Evolutionary conservation across 1,140 invertebrate genomes (phyloP).

Genomic region (Sitodiplosis mosellana): DNA sequence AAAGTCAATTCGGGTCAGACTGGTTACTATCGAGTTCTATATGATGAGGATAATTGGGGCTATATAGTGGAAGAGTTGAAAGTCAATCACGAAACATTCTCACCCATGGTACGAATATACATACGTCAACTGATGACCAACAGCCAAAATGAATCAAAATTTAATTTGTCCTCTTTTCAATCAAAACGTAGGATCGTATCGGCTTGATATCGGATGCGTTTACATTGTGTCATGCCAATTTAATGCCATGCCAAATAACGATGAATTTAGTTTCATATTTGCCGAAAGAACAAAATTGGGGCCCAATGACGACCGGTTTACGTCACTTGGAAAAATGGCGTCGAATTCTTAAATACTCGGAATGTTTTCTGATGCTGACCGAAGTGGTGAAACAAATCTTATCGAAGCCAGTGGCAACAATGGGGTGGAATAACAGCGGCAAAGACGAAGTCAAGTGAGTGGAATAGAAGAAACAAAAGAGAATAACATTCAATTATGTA

Average conservation of each 20-base stretch:
- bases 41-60: slow-evolving; percentile 60
- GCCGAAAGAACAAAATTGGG: slow-evolving; percentile 48
- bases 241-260: slow-evolving; percentile 44
- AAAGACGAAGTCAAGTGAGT: slow-evolving; percentile 42
- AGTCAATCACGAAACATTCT: slow-evolving; percentile 45
- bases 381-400: slow-evolving; percentile 41
- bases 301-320: slow-evolving; percentile 51
- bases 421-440: slow-evolving; percentile 49
- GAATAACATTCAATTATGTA: neutral
- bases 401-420: slow-evolving; percentile 35
- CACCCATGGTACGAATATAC: slow-evolving; percentile 22
- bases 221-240: slow-evolving; percentile 49
- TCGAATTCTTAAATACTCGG: slow-evolving; percentile 44
- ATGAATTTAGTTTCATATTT: slow-evolving; percentile 49
- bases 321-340: slow-evolving; percentile 48
- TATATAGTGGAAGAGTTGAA: slow-evolving; percentile 47
- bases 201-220: slow-evolving; percentile 58
- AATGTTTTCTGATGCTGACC: slow-evolving; percentile 41
- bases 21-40: slow-evolving; percentile 75
- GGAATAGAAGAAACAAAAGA: neutral
- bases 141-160: neutral
- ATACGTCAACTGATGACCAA: too few species aligned
- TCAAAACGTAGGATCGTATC: slow-evolving; percentile 35
- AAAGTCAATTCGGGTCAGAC: slow-evolving; percentile 75
- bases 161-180: neutral